Base-by-base conservation (phyloP, 2,888 invertebrate genomes). In the Drosophila setosimentum region DNA sequence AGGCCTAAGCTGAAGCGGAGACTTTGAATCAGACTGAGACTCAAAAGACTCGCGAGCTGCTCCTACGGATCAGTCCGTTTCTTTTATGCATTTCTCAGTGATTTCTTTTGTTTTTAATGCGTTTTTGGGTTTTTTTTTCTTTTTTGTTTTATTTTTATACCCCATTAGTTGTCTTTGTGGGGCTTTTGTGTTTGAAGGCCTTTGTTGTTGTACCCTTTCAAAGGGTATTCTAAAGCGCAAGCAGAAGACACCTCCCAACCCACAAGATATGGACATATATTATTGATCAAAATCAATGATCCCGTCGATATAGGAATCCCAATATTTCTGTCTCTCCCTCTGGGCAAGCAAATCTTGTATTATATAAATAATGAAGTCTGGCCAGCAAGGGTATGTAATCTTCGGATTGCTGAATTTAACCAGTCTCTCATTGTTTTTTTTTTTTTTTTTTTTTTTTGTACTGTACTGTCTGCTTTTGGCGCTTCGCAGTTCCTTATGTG, bases 81-180 rank as follows among this genome's bases (percentile, higher is more conserved):
- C 18, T 76, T 57, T 60, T 51, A 49, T 33, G 40, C 5, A 21
- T 42, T 55, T 54, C 37, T 48, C 18, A 29, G 29, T 24, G 55
- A 50, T 62, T 53, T 16, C 18, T 32, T 64, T 18, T 42, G 33
- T 55, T 42, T 65, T 62, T 49, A 62, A 61, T 68, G 30, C 5
- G 24, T 50, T 30, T 65, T 68, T 68, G 53, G 49, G 30, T 63
- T 68, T 51, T 63, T 49, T 32, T 35, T 40, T 63, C 63, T 51
- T 63, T 53, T 37, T 33, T 40, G 30, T 66, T 53, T 37, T 53
- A 24, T 68, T 68, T 83, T 79, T 71, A 75, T 72, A 80, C 64
- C 53, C 68, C 78, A 82, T 84, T 84, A 80, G 83, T 60, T 77
- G 73, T 35, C 55, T 76, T 69, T 60, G 72, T 61, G 79, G 40